A percentile compares a stretch with the other conserved stretches of the same genome.
Evolutionary conservation across 2,888 invertebrate species (phyloP).

Genomic region (Atrina japonica): DNA sequence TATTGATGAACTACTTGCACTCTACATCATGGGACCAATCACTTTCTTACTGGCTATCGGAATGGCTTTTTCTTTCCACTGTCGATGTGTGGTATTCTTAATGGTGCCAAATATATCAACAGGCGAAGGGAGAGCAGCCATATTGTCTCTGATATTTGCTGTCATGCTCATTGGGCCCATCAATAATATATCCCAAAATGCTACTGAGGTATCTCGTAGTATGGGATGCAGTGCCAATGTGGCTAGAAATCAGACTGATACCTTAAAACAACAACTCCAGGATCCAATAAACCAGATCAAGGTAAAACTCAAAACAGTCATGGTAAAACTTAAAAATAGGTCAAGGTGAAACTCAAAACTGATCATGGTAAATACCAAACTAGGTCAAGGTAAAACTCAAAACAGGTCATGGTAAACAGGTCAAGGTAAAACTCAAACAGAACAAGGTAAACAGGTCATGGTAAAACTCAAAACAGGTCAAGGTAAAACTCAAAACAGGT

Average conservation of each 20-base stretch:
- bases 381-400: no score
- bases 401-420: no score
- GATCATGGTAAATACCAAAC: no score
- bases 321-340: no score
- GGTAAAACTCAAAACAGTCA: conserved; percentile 28
- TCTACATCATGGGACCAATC: conserved; percentile 15
- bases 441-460: no score
- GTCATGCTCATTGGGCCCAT: conserved; percentile 35
- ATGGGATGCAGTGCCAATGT: conserved; percentile 56
- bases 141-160: conserved; percentile 29
- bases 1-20: conserved; percentile 12
- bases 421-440: no score
- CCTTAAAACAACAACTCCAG: conserved; percentile 46
- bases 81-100: conserved; percentile 27
- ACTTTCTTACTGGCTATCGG: conserved; percentile 17
- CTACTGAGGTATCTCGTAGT: conserved; percentile 48
- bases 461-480: no score
- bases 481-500: no score
- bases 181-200: conserved; percentile 32
- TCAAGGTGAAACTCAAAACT: no score
- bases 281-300: conserved; percentile 45
- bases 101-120: conserved; percentile 27
- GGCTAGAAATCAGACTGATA: conserved; percentile 49
- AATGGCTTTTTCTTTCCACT: conserved; percentile 27
- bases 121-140: conserved; percentile 23